These are phyloP conservation scores for Ylistrum balloti DNA, from an alignment of 1,140 invertebrate species.

Conservation along the genomic window DNA sequence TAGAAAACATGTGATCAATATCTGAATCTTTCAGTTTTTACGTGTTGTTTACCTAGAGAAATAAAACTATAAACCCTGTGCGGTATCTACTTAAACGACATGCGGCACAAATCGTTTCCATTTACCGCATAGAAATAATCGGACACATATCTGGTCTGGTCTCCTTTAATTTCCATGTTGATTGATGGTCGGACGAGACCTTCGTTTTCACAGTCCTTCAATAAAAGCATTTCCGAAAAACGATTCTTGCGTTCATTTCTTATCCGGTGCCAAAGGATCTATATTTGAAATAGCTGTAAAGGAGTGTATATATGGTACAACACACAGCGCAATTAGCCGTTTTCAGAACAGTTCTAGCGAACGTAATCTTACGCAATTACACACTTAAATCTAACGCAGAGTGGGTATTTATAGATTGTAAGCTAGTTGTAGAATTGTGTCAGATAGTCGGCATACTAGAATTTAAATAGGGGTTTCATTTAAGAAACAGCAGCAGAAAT, in stretches of 20 bases:
- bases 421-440: too few species aligned
- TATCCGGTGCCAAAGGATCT: background rate
- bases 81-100: background rate
- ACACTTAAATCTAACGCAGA: too few species aligned
- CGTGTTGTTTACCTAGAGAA: background rate
- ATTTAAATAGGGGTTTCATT: too few species aligned
- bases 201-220: background rate
- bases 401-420: too few species aligned
- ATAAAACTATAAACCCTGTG: background rate
- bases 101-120: background rate
- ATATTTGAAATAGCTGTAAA: conserved; percentile 13
- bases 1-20: too few species aligned
- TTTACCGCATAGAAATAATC: background rate
- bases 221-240: conserved; percentile 17
- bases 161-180: background rate
- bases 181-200: background rate
- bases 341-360: background rate
- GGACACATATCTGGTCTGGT: background rate
- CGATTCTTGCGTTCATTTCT: background rate
- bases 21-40: background rate
- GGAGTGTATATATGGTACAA: background rate
- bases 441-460: too few species aligned
- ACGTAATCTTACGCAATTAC: background rate
- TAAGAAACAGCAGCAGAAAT: too few species aligned
- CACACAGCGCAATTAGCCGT: background rate